Evolutionary conservation across 1,140 invertebrate species (phyloP), one percentile per base, ranked within the genome.

Genomic region (Heliothis virescens): DNA sequence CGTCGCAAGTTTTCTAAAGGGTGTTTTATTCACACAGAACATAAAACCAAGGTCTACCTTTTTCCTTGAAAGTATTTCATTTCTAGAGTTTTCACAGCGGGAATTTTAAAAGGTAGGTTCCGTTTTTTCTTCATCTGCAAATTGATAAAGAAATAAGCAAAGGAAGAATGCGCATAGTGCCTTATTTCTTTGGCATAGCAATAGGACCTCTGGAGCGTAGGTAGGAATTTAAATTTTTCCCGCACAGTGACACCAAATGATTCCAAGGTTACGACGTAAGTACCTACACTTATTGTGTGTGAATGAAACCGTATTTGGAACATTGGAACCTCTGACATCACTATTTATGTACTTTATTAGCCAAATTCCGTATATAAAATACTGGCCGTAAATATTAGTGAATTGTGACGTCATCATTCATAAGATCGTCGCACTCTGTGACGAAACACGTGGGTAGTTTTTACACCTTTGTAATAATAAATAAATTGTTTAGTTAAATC

Each of bases 401-500:
- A 41, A 41, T 41, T 16, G 2, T 57, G 55, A 57, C 55, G 55
- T 57, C 55, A 57, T 57, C 16, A 21, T 12, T 18, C 3, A 41
- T 41, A 41, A 41, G 5, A 41, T 41, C 34, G 34, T 41, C 34
- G 34, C 34, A 41, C 3, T 41, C 34, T 41, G 16, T 10, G 55
- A 21, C 10, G 55, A n/a, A 16, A 7, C 4, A 16, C 53, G 15
- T 55, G 0, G n/a, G n/a, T 16, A 15, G 53, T 55, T 55, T 5
- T 21, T 16, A 4, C 12, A 59, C 7, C 12, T 21, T 10, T 11
- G 53, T 16, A 11, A 62, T 5, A 74, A 59, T 57, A 60, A 74
- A 74, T 60, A 41, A 60, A 60, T 50, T 0, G 4, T 47, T 74
- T 63, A 53, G 74, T 76, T 60, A 76, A 78, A 78, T 78, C 63